Evolutionary conservation across 2,797 vertebrate species (phyloP).

Genomic region (Ctenopoma kingsleyae): DNA sequence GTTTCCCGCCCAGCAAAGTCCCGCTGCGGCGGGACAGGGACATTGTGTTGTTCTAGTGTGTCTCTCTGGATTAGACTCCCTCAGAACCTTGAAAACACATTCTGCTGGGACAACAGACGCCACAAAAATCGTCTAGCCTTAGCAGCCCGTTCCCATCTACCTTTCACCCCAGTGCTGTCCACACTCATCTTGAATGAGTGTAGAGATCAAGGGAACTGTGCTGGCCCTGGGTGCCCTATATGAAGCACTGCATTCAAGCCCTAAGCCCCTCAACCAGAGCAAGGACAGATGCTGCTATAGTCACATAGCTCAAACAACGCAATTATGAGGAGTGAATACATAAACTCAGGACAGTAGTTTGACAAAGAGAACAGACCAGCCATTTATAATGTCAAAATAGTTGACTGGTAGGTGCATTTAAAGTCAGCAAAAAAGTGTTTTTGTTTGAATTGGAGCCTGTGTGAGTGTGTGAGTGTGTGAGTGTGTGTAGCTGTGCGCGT

Average conservation of each 20-base stretch:
- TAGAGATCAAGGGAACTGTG: conserved; percentile 77
- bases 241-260: conserved; percentile 66
- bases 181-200: conserved; percentile 68
- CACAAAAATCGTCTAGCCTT: conserved; percentile 57
- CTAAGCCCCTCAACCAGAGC: conserved; percentile 62
- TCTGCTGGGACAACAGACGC: conserved; percentile 70
- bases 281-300: conserved; percentile 48
- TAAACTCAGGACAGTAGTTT: background rate
- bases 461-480: conserved; percentile 42
- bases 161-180: conserved; percentile 73
- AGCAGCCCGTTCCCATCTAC: conserved; percentile 77
- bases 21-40: conserved; percentile 45
- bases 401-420: conserved; percentile 26
- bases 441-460: conserved; percentile 73
- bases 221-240: conserved; percentile 57
- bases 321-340: conserved; percentile 11
- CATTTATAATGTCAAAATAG: background rate
- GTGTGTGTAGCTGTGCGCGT: conserved; percentile 66
- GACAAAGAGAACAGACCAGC: background rate
- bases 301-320: conserved; percentile 43
- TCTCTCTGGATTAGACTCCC: conserved; percentile 79
- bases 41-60: conserved; percentile 77
- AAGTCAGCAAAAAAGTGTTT: conserved; percentile 65
- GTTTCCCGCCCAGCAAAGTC: conserved; percentile 65
- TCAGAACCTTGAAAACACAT: conserved; percentile 81